These are phyloP conservation scores for Ochropleura leucogaster DNA, from an alignment of 2,888 invertebrate genomes.

Conservation along the genomic window DNA sequence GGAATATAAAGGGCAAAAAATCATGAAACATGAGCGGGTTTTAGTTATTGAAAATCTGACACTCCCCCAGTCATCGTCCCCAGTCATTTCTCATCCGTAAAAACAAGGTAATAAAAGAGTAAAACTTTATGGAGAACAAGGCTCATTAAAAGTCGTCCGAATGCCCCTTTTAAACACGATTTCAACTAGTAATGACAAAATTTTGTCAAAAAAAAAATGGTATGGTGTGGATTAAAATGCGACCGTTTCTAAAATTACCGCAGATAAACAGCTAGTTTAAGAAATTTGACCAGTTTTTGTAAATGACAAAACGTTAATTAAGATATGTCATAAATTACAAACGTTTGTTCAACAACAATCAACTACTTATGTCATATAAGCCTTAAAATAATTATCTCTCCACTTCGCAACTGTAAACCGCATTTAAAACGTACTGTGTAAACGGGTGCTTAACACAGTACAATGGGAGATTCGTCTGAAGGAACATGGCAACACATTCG, in stretches of 20 bases:
- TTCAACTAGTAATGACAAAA: too few relatives aligned
- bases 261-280: background rate
- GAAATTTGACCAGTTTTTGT: background rate
- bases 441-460: conserved; percentile 17
- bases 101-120: too few relatives aligned
- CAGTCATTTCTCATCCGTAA: too few relatives aligned
- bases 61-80: too few relatives aligned
- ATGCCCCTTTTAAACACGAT: too few relatives aligned
- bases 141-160: too few relatives aligned
- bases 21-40: too few relatives aligned
- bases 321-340: background rate
- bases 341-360: background rate
- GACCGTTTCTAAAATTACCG: background rate
- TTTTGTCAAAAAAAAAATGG: background rate
- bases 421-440: conserved; percentile 16
- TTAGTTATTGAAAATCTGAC: too few relatives aligned
- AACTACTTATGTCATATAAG: background rate
- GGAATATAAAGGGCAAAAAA: too few relatives aligned
- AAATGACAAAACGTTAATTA: background rate
- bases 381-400: background rate
- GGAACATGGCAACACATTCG: conserved; percentile 29
- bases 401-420: background rate
- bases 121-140: too few relatives aligned
- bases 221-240: background rate
- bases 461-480: conserved; percentile 16